Evolutionary conservation across 2,113 vertebrate species (phyloP).

Genomic region (Oostethus manadensis): DNA sequence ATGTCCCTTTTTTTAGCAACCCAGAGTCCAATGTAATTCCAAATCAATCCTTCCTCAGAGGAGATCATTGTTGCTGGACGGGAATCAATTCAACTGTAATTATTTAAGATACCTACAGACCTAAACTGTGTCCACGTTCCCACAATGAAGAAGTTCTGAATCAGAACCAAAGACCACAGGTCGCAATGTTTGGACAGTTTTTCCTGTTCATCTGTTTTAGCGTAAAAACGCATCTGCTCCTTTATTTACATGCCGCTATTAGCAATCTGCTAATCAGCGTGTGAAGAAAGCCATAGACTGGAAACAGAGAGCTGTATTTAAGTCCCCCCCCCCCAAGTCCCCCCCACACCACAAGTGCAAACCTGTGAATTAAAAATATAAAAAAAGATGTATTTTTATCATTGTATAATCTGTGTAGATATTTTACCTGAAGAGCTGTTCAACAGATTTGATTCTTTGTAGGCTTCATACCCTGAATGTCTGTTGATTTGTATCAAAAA

Average conservation of each 20-base stretch:
- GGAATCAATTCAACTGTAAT: background rate
- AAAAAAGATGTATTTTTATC: conserved; percentile 51
- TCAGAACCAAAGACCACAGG: conserved; percentile 39
- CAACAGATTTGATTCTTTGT: conserved; percentile 39
- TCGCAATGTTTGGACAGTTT: conserved; percentile 14
- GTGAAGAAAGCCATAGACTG: conserved; percentile 45
- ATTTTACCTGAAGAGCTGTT: conserved; percentile 37
- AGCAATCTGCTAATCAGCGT: conserved; percentile 21
- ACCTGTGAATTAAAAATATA: conserved; percentile 46
- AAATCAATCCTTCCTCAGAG: background rate
- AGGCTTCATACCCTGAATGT: conserved; percentile 31
- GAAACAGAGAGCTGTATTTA: conserved; percentile 26
- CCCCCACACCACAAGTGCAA: conserved; percentile 76
- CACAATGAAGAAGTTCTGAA: background rate
- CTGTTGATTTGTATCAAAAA: conserved; percentile 56
- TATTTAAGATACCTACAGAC: background rate
- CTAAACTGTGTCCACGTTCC: background rate
- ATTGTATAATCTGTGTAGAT: conserved; percentile 38
- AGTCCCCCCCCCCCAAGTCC: conserved; percentile 32
- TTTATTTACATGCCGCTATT: background rate
- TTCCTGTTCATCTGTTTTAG: conserved; percentile 14
- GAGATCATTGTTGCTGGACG: background rate
- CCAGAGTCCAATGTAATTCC: too few species aligned
- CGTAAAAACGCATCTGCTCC: conserved; percentile 28
- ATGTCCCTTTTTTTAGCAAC: too few species aligned